Conservation (phyloP, 2,888 invertebrate species). For the Acleris sparsana region DNA sequence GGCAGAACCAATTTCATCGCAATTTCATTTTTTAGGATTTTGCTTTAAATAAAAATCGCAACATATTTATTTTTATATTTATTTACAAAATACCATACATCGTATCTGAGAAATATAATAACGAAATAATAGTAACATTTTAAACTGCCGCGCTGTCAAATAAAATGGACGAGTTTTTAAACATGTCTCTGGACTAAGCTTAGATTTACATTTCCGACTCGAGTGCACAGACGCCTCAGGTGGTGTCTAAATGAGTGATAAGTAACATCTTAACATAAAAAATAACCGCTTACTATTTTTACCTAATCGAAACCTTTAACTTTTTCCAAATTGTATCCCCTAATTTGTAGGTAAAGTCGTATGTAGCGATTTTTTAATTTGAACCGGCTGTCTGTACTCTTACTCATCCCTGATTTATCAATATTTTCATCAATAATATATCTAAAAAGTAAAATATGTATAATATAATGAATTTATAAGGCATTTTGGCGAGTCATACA, state of each 20-base stretch:
- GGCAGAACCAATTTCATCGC: no score
- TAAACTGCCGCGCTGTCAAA: constrained; percentile 9
- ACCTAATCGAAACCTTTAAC: no score
- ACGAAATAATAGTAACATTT: constrained; percentile 35
- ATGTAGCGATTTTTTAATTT: no score
- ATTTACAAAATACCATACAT: constrained; percentile 39
- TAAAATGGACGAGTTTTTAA: constrained; percentile 7
- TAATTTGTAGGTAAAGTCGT: no score
- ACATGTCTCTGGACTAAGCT: constrained; percentile 1
- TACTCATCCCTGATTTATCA: no score
- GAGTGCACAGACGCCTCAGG: not conserved
- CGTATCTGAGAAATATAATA: constrained; percentile 34
- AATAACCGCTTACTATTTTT: no score
- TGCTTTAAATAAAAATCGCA: no score
- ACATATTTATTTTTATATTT: constrained; percentile 13
- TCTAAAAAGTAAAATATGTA: not conserved
- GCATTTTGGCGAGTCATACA: not conserved
- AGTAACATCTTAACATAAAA: no score
- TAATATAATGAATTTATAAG: not conserved
- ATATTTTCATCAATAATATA: not conserved
- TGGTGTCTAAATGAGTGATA: no score
- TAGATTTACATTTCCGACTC: not conserved
- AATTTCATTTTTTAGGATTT: no score
- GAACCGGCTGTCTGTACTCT: no score
- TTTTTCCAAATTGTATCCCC: no score